Conservation (phyloP, 2,888 invertebrate species). For the Caprella mutica region DNA sequence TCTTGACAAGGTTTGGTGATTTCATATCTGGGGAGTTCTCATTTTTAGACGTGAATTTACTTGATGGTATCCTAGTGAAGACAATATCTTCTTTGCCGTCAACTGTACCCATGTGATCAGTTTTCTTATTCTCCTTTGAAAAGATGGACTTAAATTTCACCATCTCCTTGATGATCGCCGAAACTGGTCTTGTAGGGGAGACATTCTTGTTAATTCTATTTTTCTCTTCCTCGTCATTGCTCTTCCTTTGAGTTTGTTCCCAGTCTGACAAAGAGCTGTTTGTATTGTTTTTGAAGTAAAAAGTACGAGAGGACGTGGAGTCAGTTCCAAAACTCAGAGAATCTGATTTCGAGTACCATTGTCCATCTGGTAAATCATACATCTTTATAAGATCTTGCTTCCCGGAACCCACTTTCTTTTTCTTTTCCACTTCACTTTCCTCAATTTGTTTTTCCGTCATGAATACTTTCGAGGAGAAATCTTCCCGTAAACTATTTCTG, state of each 20-base stretch:
- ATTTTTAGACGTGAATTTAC: background rate
- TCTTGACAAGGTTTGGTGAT: slow-evolving; percentile 31
- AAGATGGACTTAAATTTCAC: slow-evolving; percentile 30
- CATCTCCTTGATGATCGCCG: slow-evolving; percentile 30
- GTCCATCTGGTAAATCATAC: background rate
- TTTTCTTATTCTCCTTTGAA: slow-evolving; percentile 21
- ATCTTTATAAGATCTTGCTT: slow-evolving; percentile 3
- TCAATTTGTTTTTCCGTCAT: too few species aligned
- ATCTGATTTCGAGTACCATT: background rate
- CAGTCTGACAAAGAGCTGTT: slow-evolving; percentile 20
- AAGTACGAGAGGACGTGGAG: background rate
- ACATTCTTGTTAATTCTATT: slow-evolving; percentile 28
- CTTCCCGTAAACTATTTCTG: too few species aligned
- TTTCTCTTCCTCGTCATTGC: slow-evolving; percentile 28
- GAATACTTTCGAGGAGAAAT: too few species aligned
- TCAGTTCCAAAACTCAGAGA: background rate
- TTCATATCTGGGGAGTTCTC: slow-evolving; percentile 22
- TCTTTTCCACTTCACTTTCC: too few species aligned
- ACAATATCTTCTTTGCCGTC: slow-evolving; percentile 31
- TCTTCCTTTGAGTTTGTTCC: slow-evolving; percentile 28
- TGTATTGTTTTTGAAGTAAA: background rate
- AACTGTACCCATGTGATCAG: slow-evolving; percentile 28
- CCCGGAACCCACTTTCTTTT: background rate
- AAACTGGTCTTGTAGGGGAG: slow-evolving; percentile 23
- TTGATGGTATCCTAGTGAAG: slow-evolving; percentile 20